A percentile compares a stretch with the other conserved stretches of the same genome.
Evolutionary conservation across 2,113 vertebrate genomes (phyloP).

Genomic region (Ciconia maguari): DNA sequence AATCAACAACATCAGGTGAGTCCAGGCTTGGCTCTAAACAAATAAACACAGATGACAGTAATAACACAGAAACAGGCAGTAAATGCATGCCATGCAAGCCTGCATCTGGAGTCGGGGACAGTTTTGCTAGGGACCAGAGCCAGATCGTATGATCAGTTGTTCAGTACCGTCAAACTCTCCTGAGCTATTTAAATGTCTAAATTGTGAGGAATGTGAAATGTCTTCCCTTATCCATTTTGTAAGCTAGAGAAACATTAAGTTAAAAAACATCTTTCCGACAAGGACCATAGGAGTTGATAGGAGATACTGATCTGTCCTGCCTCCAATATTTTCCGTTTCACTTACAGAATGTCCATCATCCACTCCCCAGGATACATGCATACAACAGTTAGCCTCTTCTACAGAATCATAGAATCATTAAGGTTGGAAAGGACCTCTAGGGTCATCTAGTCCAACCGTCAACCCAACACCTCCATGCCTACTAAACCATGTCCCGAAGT

Average conservation of each 20-base stretch:
- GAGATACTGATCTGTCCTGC: no score
- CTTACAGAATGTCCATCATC: not conserved
- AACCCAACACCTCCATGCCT: no score
- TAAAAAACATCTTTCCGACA: not conserved
- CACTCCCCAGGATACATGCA: not conserved
- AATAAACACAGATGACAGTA: not conserved
- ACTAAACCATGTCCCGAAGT: no score
- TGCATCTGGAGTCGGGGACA: accelerated
- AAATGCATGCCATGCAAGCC: no score
- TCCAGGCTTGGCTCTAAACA: not conserved
- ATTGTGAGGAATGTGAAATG: not conserved
- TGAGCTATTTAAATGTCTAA: not conserved
- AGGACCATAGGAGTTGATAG: not conserved
- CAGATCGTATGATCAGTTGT: not conserved
- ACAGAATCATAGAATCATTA: not conserved
- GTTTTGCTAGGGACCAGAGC: not conserved
- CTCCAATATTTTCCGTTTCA: not conserved
- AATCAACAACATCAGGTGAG: not conserved
- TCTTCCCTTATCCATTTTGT: not conserved
- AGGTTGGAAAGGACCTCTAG: no score
- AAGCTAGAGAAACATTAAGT: not conserved
- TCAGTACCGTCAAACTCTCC: not conserved
- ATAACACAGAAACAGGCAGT: no score
- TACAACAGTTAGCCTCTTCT: not conserved
- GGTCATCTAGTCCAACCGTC: no score